Conservation (phyloP, 2,113 vertebrate species). For the Vulpes lagopus region DNA sequence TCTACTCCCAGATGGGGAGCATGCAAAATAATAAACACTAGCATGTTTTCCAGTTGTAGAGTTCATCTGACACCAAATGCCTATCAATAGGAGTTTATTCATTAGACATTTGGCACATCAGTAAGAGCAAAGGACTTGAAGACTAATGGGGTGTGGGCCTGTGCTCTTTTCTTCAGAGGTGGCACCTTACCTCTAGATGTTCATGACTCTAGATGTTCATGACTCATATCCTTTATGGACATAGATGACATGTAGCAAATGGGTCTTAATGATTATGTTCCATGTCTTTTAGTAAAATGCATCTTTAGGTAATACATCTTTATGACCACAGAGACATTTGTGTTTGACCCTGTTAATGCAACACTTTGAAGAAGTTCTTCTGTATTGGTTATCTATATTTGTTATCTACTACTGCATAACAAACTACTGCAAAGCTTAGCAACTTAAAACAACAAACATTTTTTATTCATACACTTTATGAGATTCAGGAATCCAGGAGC, state of each 20-base stretch:
- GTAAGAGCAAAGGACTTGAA: conserved; percentile 51
- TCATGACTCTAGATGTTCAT: not conserved
- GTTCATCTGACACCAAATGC: conserved; percentile 28
- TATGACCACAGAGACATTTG: not conserved
- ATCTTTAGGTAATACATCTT: not conserved
- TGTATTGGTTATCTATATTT: not conserved
- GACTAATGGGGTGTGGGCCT: not conserved
- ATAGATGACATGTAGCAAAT: not conserved
- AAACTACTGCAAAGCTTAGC: not conserved
- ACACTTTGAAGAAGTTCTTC: not conserved
- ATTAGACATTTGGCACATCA: conserved; percentile 15
- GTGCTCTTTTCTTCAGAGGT: not conserved
- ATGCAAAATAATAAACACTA: conserved; percentile 73
- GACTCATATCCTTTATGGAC: not conserved
- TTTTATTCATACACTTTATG: not conserved
- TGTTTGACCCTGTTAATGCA: not conserved
- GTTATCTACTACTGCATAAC: not conserved
- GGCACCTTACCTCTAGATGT: not conserved
- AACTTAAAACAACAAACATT: not conserved
- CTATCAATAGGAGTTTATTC: conserved; percentile 60
- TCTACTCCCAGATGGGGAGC: not conserved
- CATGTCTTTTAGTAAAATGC: not conserved
- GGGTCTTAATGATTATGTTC: not conserved
- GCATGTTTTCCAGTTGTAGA: conserved; percentile 50
- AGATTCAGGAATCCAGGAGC: not conserved